Conservation (phyloP, 92 coral and sea anemone species). For the Heliopora coerulea region DNA sequence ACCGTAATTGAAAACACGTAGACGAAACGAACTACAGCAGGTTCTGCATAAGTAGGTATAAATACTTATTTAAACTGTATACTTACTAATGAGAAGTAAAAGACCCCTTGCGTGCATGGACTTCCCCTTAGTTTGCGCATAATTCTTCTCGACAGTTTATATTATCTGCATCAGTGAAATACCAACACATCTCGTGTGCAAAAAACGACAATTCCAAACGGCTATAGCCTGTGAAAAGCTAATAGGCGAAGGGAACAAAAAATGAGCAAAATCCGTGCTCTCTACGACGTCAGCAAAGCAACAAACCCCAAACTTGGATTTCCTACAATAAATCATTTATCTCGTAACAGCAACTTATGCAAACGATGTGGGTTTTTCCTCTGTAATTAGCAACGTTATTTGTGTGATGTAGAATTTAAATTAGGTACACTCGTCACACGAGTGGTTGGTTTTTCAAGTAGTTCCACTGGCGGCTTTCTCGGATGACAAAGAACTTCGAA, state of each 20-base stretch:
- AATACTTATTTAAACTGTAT: not conserved
- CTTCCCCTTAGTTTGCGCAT: not conserved
- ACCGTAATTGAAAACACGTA: too few relatives aligned
- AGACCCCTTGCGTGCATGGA: not conserved
- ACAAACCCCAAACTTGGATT: too few relatives aligned
- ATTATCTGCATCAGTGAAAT: not conserved
- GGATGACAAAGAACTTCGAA: not conserved
- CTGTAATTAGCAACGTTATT: not conserved
- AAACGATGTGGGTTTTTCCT: too few relatives aligned
- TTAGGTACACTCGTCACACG: not conserved
- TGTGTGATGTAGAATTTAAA: not conserved
- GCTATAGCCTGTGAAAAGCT: too few relatives aligned
- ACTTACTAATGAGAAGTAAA: slow-evolving; percentile 8
- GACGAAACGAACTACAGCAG: too few relatives aligned
- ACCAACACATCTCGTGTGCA: not conserved
- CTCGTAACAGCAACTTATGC: too few relatives aligned
- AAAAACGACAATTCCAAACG: too few relatives aligned
- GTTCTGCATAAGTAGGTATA: not conserved
- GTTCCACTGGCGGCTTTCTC: not conserved
- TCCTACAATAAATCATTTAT: not conserved
- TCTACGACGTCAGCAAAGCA: too few relatives aligned
- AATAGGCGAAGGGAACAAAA: too few relatives aligned
- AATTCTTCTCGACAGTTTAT: not conserved
- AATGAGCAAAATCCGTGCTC: too few relatives aligned
- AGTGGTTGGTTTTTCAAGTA: slow-evolving; percentile 4